A percentile compares a stretch with the other conserved stretches of the same genome.
Evolutionary conservation across 2,797 vertebrate genomes (phyloP).

Genomic region (Pseudotriccus pelzelni): DNA sequence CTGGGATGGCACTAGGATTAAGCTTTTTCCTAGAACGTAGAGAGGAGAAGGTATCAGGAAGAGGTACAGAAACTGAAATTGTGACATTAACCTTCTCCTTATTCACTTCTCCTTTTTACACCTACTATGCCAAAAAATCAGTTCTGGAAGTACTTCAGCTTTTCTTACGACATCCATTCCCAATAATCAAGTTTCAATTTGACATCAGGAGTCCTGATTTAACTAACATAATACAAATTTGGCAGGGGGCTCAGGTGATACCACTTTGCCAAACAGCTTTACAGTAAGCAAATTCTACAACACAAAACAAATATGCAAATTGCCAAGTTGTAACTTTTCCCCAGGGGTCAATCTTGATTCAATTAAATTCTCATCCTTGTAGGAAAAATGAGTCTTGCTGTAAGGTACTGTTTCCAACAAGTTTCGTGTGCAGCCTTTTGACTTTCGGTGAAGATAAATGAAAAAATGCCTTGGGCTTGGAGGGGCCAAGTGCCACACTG

Average conservation of each 20-base stretch:
- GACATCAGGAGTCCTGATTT: neutral
- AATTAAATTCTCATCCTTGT: neutral
- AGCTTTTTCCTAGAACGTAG: neutral
- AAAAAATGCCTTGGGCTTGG: neutral
- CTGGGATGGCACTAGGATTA: neutral
- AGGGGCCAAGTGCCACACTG: neutral
- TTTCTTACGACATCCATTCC: neutral
- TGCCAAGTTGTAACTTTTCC: neutral
- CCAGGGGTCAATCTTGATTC: neutral
- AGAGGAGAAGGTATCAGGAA: neutral
- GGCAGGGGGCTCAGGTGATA: neutral
- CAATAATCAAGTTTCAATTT: neutral
- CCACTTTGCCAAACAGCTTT: neutral
- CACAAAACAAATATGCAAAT: neutral
- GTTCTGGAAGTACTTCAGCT: neutral
- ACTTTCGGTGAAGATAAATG: neutral
- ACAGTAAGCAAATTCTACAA: neutral
- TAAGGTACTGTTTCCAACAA: neutral
- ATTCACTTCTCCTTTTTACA: neutral
- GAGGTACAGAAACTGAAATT: neutral
- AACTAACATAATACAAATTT: neutral
- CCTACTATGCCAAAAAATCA: neutral
- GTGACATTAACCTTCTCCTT: neutral
- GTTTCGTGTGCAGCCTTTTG: neutral
- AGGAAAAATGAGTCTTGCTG: neutral